These are phyloP conservation scores for Caenorhabditis remanei DNA, from an alignment of 1,140 invertebrate genomes.

Conservation along the genomic window DNA sequence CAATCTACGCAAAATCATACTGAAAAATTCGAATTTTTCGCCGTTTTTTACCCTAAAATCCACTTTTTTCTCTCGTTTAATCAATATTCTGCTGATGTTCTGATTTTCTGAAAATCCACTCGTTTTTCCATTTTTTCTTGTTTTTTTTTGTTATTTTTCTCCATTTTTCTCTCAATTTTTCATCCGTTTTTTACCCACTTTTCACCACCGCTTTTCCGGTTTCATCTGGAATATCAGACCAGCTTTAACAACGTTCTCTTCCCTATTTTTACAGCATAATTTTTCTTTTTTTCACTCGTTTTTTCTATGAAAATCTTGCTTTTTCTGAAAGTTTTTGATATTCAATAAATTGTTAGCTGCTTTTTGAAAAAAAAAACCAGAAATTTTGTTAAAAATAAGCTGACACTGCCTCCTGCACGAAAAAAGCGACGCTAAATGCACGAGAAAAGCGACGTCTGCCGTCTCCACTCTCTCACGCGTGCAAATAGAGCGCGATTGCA, in stretches of 20 bases:
- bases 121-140: not conserved
- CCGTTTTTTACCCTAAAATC: not conserved
- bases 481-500: too few species aligned
- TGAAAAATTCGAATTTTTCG: not conserved
- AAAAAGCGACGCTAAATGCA: too few species aligned
- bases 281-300: not conserved
- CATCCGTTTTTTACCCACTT: not conserved
- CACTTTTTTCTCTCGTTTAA: not conserved
- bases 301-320: not conserved
- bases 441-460: too few species aligned
- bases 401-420: too few species aligned
- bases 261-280: constrained; percentile 12
- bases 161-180: not conserved
- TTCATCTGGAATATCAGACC: constrained; percentile 41
- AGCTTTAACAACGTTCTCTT: constrained; percentile 17
- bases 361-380: too few species aligned
- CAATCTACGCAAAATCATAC: constrained; percentile 31
- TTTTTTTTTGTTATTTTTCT: not conserved
- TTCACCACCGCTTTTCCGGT: not conserved
- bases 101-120: not conserved
- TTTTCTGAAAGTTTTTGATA: too few species aligned
- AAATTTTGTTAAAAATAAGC: too few species aligned
- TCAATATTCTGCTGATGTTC: not conserved
- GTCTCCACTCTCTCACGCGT: too few species aligned
- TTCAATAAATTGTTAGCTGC: too few species aligned